Evolutionary conservation across 2,797 vertebrate genomes (phyloP).

Genomic region (Heliangelus exortis): DNA sequence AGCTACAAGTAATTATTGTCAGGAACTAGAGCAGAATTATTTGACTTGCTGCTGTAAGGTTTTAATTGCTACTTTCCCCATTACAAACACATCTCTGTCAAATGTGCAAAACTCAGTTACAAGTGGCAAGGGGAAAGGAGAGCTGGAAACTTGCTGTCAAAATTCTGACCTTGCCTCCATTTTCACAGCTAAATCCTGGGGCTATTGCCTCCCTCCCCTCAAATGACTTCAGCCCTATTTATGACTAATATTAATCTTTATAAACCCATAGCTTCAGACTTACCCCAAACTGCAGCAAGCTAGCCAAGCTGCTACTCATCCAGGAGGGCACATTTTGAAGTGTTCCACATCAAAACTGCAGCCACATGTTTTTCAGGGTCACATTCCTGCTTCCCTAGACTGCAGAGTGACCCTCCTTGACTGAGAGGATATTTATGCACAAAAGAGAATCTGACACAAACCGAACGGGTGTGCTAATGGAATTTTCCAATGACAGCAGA

Average conservation of each 20-base stretch:
- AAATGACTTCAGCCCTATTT: background rate
- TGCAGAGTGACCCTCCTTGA: background rate
- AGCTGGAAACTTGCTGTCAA: background rate
- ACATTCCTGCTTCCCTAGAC: background rate
- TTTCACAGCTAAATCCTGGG: background rate
- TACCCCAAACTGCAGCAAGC: background rate
- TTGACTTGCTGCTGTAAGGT: slow-evolving; percentile 5
- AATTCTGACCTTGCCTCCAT: background rate
- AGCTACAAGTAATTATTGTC: background rate
- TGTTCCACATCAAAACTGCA: background rate
- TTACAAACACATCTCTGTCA: background rate
- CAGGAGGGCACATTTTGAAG: background rate
- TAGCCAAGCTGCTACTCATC: background rate
- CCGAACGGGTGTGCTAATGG: background rate
- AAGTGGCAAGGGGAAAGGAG: background rate
- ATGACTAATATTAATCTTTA: background rate
- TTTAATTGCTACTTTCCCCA: background rate
- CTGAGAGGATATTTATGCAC: background rate
- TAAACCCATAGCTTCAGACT: background rate
- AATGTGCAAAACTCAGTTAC: background rate
- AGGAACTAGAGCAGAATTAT: background rate
- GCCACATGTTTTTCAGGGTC: background rate
- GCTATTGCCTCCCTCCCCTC: background rate
- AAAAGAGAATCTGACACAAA: slow-evolving; percentile 6
- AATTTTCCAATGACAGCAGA: background rate